phyloP scores from a whole-genome alignment of 1,140 invertebrate species.

The Trichogramma pretiosum region DNA sequence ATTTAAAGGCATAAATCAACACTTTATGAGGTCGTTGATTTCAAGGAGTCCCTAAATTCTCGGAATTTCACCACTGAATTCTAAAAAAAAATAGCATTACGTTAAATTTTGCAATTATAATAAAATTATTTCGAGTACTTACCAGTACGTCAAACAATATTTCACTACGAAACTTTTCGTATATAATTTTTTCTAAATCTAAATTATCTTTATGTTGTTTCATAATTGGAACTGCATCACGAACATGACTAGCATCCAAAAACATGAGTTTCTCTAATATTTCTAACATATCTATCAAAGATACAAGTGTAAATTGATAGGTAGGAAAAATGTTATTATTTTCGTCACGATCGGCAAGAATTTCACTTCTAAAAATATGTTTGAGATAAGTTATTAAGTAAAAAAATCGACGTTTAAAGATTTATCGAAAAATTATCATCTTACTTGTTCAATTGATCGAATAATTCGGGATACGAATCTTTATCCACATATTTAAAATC shows the following conservation, averaged over 20 bases:
- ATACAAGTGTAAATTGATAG: conserved; percentile 18
- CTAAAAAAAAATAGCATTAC: conserved; percentile 12
- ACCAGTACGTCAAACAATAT: conserved; percentile 20
- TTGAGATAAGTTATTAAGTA: background rate
- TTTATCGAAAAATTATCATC: conserved; percentile 7
- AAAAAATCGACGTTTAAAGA: conserved; percentile 7
- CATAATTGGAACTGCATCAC: conserved; percentile 1
- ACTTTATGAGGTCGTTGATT: background rate
- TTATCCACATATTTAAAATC: conserved; percentile 19
- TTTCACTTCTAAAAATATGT: conserved; percentile 20
- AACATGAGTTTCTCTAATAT: conserved; percentile 2
- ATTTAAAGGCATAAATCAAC: no score
- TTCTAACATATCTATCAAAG: conserved; percentile 16
- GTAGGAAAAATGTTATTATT: conserved; percentile 6
- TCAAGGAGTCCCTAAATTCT: no score
- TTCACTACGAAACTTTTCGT: conserved; percentile 5
- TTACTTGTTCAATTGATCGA: conserved; percentile 23
- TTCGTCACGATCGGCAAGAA: conserved; percentile 15
- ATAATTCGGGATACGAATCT: conserved; percentile 13
- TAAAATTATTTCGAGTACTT: conserved; percentile 8
- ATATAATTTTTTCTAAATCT: background rate
- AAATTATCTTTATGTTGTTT: conserved; percentile 1
- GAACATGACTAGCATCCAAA: conserved; percentile 8
- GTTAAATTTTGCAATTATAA: background rate
- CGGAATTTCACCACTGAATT: conserved; percentile 11